A percentile compares a stretch with the other conserved stretches of the same genome.
phyloP scores from a whole-genome alignment of 37 sponge, comb jelly and placozoan species.

The Sycon ciliatum region DNA sequence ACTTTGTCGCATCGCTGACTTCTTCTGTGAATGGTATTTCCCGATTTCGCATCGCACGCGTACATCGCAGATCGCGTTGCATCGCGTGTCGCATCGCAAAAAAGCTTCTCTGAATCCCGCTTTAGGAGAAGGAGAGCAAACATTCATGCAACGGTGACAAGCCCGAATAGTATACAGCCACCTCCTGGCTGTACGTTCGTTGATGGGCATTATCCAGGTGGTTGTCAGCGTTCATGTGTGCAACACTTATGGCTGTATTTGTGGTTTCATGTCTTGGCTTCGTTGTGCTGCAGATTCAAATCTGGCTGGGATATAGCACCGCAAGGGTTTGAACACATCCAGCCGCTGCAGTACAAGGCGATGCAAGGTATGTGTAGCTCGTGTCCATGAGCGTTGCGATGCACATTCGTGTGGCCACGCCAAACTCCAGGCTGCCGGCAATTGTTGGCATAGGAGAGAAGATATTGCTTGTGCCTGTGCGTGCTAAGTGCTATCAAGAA shows the following conservation, averaged over 20 bases:
- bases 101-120: too few relatives aligned
- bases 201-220: background rate
- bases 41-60: too few relatives aligned
- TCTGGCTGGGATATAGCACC: slow-evolving; percentile 98
- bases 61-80: too few relatives aligned
- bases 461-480: background rate
- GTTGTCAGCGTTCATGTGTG: background rate
- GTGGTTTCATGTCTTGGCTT: background rate
- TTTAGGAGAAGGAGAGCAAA: background rate
- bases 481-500: too few relatives aligned
- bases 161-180: background rate
- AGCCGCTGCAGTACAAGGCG: slow-evolving; percentile 98
- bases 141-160: background rate
- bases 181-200: too few relatives aligned
- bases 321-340: slow-evolving; percentile 93
- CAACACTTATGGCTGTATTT: background rate
- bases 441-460: background rate
- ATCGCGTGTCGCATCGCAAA: too few relatives aligned
- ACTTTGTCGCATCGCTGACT: too few relatives aligned
- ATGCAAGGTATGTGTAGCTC: slow-evolving; percentile 73
- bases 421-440: too few relatives aligned
- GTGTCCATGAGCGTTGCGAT: background rate
- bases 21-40: too few relatives aligned
- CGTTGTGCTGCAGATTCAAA: slow-evolving; percentile 38
- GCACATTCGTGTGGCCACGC: background rate